phyloP scores from a whole-genome alignment of 2,888 invertebrate species.

The Hypena proboscidalis region DNA sequence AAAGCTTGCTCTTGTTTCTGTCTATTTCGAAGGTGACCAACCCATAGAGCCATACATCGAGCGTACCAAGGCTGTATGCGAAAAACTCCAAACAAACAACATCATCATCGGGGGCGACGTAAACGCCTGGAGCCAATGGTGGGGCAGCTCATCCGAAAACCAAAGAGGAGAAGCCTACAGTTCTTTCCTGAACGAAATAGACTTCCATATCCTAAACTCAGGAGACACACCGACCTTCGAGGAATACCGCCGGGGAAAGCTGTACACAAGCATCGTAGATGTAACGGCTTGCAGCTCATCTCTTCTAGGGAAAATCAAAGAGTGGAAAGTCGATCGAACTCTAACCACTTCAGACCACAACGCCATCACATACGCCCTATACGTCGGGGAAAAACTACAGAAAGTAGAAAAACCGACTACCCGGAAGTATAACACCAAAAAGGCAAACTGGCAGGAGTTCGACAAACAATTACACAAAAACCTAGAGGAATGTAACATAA shows the following conservation, averaged over 20 bases:
- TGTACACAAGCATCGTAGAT: conserved; percentile 7
- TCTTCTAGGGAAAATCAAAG: conserved; percentile 5
- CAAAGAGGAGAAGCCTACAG: conserved; percentile 21
- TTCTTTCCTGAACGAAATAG: conserved; percentile 22
- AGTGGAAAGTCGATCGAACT: conserved; percentile 4
- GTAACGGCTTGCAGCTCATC: conserved; percentile 5
- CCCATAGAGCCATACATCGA: conserved; percentile 7
- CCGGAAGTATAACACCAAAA: conserved; percentile 11
- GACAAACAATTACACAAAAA: not conserved
- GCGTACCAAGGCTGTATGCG: not conserved
- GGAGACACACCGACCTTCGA: conserved; percentile 11
- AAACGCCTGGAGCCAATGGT: conserved; percentile 20
- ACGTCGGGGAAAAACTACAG: not conserved
- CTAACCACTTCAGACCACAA: conserved; percentile 10
- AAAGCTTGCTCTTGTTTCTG: conserved; percentile 25
- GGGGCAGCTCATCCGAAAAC: conserved; percentile 20
- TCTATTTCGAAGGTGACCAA: conserved; percentile 32
- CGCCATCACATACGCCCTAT: conserved; percentile 9
- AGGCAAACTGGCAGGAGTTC: conserved; percentile 10
- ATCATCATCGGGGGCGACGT: conserved; percentile 9
- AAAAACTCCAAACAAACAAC: not conserved
- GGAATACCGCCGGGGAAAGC: conserved; percentile 1
- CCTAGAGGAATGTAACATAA: conserved; percentile 1
- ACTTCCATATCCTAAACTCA: conserved; percentile 29
- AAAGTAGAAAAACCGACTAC: conserved; percentile 1